Percentiles rank a stretch among this genome's conserved stretches.
Conservation (phyloP, 2,797 vertebrate genomes). For the Gymnoscopelus braueri region DNA sequence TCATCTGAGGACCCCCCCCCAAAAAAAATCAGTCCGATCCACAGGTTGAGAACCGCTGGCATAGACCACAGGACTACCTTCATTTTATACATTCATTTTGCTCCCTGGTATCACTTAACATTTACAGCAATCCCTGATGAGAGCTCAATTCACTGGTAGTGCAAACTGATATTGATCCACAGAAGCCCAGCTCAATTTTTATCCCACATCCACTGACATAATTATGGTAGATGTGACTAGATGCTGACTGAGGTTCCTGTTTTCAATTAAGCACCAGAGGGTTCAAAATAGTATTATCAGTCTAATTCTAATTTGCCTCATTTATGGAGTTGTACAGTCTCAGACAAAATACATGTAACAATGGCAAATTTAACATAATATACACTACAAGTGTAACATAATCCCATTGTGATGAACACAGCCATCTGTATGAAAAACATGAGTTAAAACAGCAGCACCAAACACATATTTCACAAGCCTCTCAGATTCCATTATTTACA, state of each 20-base stretch:
- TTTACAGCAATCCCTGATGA: constrained; percentile 27
- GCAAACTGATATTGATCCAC: constrained; percentile 37
- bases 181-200: constrained; percentile 30
- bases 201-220: constrained; percentile 38
- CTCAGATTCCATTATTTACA: constrained; percentile 30
- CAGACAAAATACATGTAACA: constrained; percentile 13
- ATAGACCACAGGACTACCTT: too few species aligned
- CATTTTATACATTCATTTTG: too few species aligned
- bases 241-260: constrained; percentile 29
- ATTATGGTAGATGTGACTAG: constrained; percentile 26
- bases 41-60: too few species aligned
- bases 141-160: constrained; percentile 29
- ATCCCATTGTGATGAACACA: not conserved
- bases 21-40: too few species aligned
- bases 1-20: too few species aligned
- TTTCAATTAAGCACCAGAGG: constrained; percentile 24
- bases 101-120: not conserved
- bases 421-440: not conserved
- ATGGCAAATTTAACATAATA: not conserved
- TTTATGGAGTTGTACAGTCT: constrained; percentile 20
- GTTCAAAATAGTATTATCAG: constrained; percentile 10
- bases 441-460: not conserved
- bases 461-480: constrained; percentile 10
- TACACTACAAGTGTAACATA: not conserved
- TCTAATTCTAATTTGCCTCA: constrained; percentile 11